A percentile compares a stretch with the other conserved stretches of the same genome.
These are phyloP conservation scores for Frankliniella intonsa DNA, from an alignment of 2,888 invertebrate species.

Conservation along the genomic window DNA sequence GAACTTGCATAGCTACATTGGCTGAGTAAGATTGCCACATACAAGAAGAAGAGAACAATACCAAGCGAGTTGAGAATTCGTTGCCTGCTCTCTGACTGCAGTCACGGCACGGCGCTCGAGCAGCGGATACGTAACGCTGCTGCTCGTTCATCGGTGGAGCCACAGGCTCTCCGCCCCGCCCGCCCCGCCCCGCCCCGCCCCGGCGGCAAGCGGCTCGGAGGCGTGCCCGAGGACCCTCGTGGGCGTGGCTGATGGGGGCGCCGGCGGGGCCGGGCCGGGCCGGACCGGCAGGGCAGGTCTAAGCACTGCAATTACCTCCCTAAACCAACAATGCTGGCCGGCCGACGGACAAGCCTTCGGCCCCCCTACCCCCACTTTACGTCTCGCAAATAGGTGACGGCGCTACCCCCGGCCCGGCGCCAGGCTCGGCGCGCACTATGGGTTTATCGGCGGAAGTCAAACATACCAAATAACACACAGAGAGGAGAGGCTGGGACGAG, in stretches of 20 bases:
- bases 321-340: constrained; percentile 14
- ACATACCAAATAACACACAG: neutral
- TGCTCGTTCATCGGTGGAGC: too few relatives aligned
- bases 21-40: too few relatives aligned
- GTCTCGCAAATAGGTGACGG: neutral
- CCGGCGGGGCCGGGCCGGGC: neutral
- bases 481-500: neutral
- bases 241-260: constrained; percentile 20
- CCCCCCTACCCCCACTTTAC: neutral
- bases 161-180: too few relatives aligned
- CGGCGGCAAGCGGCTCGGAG: neutral
- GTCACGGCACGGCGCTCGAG: too few relatives aligned
- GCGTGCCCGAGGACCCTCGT: neutral
- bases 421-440: neutral
- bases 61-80: too few relatives aligned
- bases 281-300: neutral
- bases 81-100: too few relatives aligned
- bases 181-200: too few relatives aligned
- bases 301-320: constrained; percentile 26
- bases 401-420: neutral
- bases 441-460: constrained; percentile 20
- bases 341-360: too few relatives aligned
- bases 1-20: too few relatives aligned
- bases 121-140: too few relatives aligned
- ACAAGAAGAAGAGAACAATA: too few relatives aligned